Evolutionary conservation across 1,140 invertebrate genomes (phyloP).

Genomic region (Diabrotica virgifera): DNA sequence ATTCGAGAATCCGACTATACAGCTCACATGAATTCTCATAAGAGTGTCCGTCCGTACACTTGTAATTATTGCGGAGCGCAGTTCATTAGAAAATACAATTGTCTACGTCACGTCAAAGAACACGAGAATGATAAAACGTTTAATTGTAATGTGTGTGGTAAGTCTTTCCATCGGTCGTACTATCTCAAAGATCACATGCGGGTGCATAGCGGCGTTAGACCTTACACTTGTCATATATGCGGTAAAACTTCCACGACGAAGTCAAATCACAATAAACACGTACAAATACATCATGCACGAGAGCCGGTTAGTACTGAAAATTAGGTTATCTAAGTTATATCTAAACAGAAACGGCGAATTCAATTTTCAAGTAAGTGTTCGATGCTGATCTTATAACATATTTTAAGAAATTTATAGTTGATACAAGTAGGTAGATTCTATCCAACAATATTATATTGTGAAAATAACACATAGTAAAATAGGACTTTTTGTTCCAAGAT

Average conservation of each 20-base stretch:
- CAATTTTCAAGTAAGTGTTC: too few relatives aligned
- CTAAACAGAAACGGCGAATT: too few relatives aligned
- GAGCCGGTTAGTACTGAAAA: slow-evolving; percentile 81
- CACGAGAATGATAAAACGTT: slow-evolving; percentile 87
- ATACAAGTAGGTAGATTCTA: too few relatives aligned
- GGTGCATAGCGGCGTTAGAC: slow-evolving; percentile 79
- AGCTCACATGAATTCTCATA: slow-evolving; percentile 81
- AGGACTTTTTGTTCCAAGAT: too few relatives aligned
- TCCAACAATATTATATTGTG: too few relatives aligned
- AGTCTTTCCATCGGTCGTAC: slow-evolving; percentile 82
- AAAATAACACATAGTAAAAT: too few relatives aligned
- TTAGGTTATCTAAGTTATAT: slow-evolving; percentile 48
- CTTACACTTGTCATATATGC: slow-evolving; percentile 81
- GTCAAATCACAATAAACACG: slow-evolving; percentile 85
- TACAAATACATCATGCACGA: slow-evolving; percentile 81
- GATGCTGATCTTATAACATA: too few relatives aligned
- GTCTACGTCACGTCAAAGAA: slow-evolving; percentile 84
- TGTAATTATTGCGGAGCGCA: slow-evolving; percentile 92
- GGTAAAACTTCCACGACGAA: slow-evolving; percentile 83
- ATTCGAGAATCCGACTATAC: slow-evolving; percentile 74
- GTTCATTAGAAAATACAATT: slow-evolving; percentile 91
- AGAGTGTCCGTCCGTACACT: slow-evolving; percentile 76
- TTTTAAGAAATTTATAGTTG: too few relatives aligned
- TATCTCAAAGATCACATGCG: slow-evolving; percentile 83
- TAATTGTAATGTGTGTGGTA: slow-evolving; percentile 82